Evolutionary conservation across 2,888 invertebrate species (phyloP), one percentile per base, ranked within the genome.

Genomic region (Agapostemon virescens): DNA sequence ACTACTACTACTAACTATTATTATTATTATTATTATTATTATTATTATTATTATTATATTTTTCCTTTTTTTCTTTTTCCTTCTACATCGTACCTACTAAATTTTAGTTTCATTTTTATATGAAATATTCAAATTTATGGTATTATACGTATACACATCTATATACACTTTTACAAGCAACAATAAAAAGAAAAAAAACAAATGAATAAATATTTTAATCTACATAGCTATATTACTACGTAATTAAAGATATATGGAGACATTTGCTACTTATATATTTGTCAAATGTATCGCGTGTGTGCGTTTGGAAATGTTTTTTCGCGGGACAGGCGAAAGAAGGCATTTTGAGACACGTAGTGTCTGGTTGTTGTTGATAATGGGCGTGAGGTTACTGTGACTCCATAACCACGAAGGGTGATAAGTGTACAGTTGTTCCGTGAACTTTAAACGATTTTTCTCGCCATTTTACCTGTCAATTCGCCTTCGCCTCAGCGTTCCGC

Each of bases 131-230:
- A 86, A 90, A 90, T 91, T 91, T 91, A 92, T 90, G 90, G 90
- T 91, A 91, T 90, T 91, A 89, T 90, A 91, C 90, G 87, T 91
- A 89, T 91, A 91, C 89, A 91, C 91, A 90, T 89, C 88, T 91
- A 90, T 90, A 91, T 90, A 90, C 90, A 91, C 89, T 90, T 90
- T 92, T 92, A 91, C 90, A 91, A 88, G 36, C 77, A 87, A 88
- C 77, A 85, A 81, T 83, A 82, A 81, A 79, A 89, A 83, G 79
- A 77, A 86, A 86, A 90, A 90, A 91, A 90, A 90, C 89, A 90
- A 90, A 90, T 90, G 83, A 84, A 77, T 77, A 83, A 86, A 91
- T 91, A 91, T 91, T 91, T 91, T 91, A 91, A 90, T 90, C 90
- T 90, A 90, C 89, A 87, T 33, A 69, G 69, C 42, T 81, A 81